Base-by-base conservation (phyloP, 2,113 vertebrate species). In the Odocoileus virginianus region DNA sequence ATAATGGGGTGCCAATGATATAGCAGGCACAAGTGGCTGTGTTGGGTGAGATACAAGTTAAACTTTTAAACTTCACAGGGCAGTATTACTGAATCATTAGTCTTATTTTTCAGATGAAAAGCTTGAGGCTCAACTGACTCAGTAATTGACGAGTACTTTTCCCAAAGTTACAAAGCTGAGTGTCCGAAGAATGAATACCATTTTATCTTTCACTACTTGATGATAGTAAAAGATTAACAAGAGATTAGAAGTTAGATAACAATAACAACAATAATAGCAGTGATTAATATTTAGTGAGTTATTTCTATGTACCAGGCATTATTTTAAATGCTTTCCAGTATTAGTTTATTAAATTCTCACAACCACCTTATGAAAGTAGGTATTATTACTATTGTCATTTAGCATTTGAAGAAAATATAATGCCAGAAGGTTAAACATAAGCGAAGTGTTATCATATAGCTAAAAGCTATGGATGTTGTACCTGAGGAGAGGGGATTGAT, bases 321-420 rank as follows among this genome's bases (percentile, higher is more conserved):
- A 96, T 95, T 11, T 33, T 97, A 36, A 98, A 98, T 97, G 98
- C 96, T 93, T 99, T n/a, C 21, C 7, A 71, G 13, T 30, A 93
- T 40, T n/a, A 82, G 54, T 81, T 95, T 87, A 43, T 58, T 64
- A 78, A 88, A 60, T 30, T 52, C 11, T 86, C 74, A 78, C 10
- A 89, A 50, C 12, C 8, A 33, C 19, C 30, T 55, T 60, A 55
- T 61, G 12, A 81, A 87, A 67, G 16, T 40, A 95, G 54, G 15
- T 52, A 11, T 57, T 64, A n/a, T 81, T 86, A 79, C 12, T 81
- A 27, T 84, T 19, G 9, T 11, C 13, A 60, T 71, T 54, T 91
- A 50, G 21, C 23, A 60, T 50, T 19, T 90, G 76, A 50, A 19
- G 45, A 87, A 79, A 81, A 25, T 84, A 61, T 27, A 91, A 74